phyloP scores from a whole-genome alignment of 2,797 vertebrate genomes.

The Lateolabrax maculatus region DNA sequence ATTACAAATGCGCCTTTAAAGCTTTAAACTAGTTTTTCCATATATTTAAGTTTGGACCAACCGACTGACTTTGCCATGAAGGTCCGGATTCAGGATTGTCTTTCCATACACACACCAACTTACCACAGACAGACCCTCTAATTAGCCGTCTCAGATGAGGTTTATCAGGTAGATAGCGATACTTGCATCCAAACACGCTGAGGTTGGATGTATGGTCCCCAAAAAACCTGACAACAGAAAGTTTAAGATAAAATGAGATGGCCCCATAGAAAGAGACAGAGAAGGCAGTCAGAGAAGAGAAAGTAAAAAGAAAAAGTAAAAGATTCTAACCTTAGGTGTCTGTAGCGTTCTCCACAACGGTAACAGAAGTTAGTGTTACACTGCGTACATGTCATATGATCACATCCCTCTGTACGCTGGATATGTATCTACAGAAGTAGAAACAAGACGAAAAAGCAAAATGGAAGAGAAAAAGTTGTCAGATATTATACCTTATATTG shows the following conservation, averaged over 20 bases:
- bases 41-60: no score
- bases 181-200: slow-evolving; percentile 99
- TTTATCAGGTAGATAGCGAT: slow-evolving; percentile 97
- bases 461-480: background rate
- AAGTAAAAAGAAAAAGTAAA: background rate
- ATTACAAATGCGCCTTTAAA: background rate
- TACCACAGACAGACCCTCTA: slow-evolving; percentile 97
- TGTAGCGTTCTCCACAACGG: slow-evolving; percentile 96
- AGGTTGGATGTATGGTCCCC: slow-evolving; percentile 99
- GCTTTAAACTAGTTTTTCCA: no score
- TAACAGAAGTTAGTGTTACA: slow-evolving; percentile 99
- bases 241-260: slow-evolving; percentile 1
- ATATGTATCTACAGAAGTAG: slow-evolving; percentile 91
- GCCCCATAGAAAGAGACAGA: no score
- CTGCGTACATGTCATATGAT: slow-evolving; percentile 98
- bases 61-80: no score
- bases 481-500: background rate
- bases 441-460: background rate
- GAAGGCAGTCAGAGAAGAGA: background rate
- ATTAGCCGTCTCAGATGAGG: slow-evolving; percentile 96
- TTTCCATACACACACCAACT: slow-evolving; percentile 67
- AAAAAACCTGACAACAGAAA: slow-evolving; percentile 87
- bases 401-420: slow-evolving; percentile 97
- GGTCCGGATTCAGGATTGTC: background rate
- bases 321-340: slow-evolving; percentile 88